Base-by-base conservation (phyloP, 2,797 vertebrate species). In the Delichon dasypus region DNA sequence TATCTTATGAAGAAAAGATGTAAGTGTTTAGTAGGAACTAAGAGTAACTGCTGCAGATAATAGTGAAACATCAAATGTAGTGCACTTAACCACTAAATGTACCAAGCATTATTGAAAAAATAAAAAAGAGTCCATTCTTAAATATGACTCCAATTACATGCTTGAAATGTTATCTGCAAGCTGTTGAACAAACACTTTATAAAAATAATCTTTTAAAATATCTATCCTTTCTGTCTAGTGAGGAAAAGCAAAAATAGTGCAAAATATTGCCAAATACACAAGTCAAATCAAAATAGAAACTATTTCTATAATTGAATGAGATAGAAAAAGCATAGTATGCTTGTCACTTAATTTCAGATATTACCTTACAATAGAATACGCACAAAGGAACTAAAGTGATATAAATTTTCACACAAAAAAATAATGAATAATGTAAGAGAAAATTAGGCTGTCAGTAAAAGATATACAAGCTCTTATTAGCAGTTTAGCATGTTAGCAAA, bases 331-430 rank as follows among this genome's bases (percentile, higher is more conserved):
- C 0, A 30, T 13, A 67, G 10, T 21, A 50, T 21, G 11, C 5
- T 30, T 80, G 61, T 77, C 76, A 85, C 7, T n/a, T 11, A 57
- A 75, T 57, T 94, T 92, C 23, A 88, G 26, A 34, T 61, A 76
- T 13, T 64, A 38, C 0, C 15, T 34, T 83, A 70, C 15, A 58
- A 86, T 27, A 89, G 68, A 58, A 70, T 29, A 54, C 15, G 13
- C n/a, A 66, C 18, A 82, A 85, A 60, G 25, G 8, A 92, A 60
- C 22, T 42, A 40, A 88, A 74, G 5, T 16, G 9, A 71, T 73
- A 92, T 16, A 85, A 70, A 82, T 82, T 87, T 79, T 82, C n/a
- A 76, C 26, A 50, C 48, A 82, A 90, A 83, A 58, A 91, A 76
- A 17, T 48, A 4, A 85, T 82, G 13, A 95, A 87, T 76, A 90